Evolutionary conservation across 2,888 invertebrate species (phyloP).

Genomic region (Charanyca ferruginea): DNA sequence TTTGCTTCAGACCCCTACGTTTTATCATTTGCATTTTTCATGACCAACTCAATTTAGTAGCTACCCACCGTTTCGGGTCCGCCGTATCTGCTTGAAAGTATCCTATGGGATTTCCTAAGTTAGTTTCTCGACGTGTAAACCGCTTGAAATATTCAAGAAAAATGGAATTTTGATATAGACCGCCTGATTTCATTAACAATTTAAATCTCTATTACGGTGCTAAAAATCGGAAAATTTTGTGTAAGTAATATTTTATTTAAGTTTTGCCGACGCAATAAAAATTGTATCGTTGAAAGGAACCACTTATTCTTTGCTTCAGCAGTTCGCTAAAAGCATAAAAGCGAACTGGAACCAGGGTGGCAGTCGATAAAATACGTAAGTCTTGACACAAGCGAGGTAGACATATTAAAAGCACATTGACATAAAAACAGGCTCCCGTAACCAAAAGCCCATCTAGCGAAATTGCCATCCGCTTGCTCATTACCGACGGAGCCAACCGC

Average conservation of each 20-base stretch:
- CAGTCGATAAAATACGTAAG: constrained; percentile 67
- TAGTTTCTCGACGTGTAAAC: constrained; percentile 53
- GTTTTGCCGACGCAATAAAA: neutral
- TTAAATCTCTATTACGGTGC: constrained; percentile 35
- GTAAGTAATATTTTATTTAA: neutral
- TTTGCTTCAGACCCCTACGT: constrained; percentile 56
- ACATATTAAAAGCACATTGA: constrained; percentile 85
- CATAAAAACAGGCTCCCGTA: constrained; percentile 83
- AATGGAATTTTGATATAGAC: constrained; percentile 59
- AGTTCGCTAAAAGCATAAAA: constrained; percentile 9
- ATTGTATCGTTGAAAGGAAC: neutral
- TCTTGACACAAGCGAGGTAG: constrained; percentile 71
- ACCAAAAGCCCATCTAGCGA: constrained; percentile 89
- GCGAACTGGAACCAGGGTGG: constrained; percentile 1
- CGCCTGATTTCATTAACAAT: constrained; percentile 36
- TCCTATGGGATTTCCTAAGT: constrained; percentile 65
- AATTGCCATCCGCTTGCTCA: constrained; percentile 90
- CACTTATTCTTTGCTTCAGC: neutral
- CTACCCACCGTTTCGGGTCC: constrained; percentile 63
- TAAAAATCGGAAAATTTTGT: constrained; percentile 20
- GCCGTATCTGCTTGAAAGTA: constrained; percentile 58
- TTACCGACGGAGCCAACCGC: constrained; percentile 88
- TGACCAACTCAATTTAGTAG: constrained; percentile 70
- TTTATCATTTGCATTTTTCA: constrained; percentile 71
- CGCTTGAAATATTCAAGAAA: constrained; percentile 61